These are phyloP conservation scores for Chaenogobius annularis DNA, from an alignment of 2,113 vertebrate species.

Conservation along the genomic window DNA sequence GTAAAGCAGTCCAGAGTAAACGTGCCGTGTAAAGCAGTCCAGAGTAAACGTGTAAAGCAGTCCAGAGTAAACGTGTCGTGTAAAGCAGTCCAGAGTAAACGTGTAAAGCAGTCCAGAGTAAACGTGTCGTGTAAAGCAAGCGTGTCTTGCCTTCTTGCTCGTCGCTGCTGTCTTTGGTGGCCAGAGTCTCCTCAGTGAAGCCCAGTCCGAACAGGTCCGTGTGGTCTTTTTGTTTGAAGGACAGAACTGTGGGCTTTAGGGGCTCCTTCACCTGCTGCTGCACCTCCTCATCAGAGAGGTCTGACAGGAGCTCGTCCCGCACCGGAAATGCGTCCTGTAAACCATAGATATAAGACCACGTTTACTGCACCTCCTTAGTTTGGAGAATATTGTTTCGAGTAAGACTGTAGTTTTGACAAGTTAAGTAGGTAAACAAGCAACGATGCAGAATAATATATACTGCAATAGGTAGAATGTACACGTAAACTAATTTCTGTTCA, in stretches of 20 bases:
- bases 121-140: not conserved
- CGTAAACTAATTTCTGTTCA: no score
- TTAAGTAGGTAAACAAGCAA: no score
- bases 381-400: no score
- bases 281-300: constrained; percentile 85
- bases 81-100: no score
- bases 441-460: no score
- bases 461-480: no score
- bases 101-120: not conserved
- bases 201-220: constrained; percentile 90
- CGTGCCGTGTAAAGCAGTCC: no score
- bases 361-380: not conserved
- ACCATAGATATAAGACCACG: not conserved
- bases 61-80: no score
- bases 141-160: constrained; percentile 79
- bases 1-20: no score
- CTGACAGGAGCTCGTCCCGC: constrained; percentile 86
- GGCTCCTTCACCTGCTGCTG: constrained; percentile 59
- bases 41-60: no score
- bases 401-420: no score
- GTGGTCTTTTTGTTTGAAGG: constrained; percentile 84
- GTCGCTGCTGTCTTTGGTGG: constrained; percentile 82
- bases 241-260: constrained; percentile 68
- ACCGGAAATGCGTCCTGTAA: constrained; percentile 82
- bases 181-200: constrained; percentile 73